Percentiles rank a stretch among this genome's conserved stretches.
These are phyloP conservation scores for Pseudomyrmex gracilis DNA, from an alignment of 1,140 invertebrate genomes.

Conservation along the genomic window DNA sequence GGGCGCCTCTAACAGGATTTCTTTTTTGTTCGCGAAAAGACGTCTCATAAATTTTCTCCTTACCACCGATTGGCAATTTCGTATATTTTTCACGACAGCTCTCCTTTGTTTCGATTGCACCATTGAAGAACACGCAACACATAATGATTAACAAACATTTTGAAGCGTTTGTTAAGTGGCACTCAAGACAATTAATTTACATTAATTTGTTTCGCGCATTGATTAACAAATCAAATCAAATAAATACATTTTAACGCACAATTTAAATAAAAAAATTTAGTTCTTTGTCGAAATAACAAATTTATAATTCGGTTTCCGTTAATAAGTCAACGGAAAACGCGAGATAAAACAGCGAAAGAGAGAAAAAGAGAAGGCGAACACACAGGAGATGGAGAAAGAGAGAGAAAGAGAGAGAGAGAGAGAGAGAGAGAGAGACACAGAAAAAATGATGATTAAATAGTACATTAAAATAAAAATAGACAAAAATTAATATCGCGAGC, in stretches of 20 bases:
- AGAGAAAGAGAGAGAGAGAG: slow-evolving; percentile 32
- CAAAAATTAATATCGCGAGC: slow-evolving; percentile 56
- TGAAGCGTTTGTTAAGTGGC: slow-evolving; percentile 9
- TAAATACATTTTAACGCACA: neutral
- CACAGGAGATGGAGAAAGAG: neutral
- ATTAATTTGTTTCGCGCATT: neutral
- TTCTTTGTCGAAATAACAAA: slow-evolving; percentile 11
- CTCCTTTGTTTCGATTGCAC: neutral
- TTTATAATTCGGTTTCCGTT: neutral
- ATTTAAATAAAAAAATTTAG: neutral
- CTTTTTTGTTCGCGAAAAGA: slow-evolving; percentile 29
- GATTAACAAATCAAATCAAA: neutral
- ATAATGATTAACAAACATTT: neutral
- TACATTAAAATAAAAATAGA: slow-evolving; percentile 64
- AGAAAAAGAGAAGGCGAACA: too few relatives aligned
- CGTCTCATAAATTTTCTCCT: slow-evolving; percentile 21
- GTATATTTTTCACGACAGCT: slow-evolving; percentile 7
- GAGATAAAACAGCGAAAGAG: too few relatives aligned
- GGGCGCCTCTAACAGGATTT: neutral
- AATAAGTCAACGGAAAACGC: neutral
- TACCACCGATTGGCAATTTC: slow-evolving; percentile 11
- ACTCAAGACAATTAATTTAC: neutral
- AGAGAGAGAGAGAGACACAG: neutral
- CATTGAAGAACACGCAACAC: neutral
- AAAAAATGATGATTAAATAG: slow-evolving; percentile 1